phyloP scores from a whole-genome alignment of 2,113 vertebrate genomes.

The Bubalus kerabau region DNA sequence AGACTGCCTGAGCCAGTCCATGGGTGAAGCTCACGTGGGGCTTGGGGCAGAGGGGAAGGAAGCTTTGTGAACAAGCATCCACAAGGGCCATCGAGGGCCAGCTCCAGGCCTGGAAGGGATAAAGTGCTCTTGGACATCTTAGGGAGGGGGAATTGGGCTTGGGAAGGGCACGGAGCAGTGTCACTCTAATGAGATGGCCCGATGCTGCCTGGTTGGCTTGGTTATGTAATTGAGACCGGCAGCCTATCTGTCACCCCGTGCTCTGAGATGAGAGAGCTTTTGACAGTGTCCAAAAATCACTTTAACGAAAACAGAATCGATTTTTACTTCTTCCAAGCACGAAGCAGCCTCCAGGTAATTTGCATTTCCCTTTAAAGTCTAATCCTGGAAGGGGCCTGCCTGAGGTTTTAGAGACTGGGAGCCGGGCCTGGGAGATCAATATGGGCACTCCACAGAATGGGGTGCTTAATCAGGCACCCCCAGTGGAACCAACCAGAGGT shows the following conservation, averaged over 20 bases:
- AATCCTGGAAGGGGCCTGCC: slow-evolving; percentile 32
- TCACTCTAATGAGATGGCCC: not conserved
- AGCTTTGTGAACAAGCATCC: not conserved
- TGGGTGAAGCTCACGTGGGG: not conserved
- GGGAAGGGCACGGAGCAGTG: not conserved
- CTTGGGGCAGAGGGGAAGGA: not conserved
- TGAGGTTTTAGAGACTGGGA: not conserved
- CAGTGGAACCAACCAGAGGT: not conserved
- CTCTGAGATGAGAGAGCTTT: slow-evolving; percentile 52
- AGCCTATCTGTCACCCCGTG: slow-evolving; percentile 42
- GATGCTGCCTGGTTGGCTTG: not conserved
- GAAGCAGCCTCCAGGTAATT: slow-evolving; percentile 50
- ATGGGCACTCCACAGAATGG: not conserved
- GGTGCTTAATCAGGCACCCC: not conserved
- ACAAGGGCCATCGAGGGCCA: not conserved
- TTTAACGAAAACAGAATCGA: slow-evolving; percentile 60
- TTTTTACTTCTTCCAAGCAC: slow-evolving; percentile 55
- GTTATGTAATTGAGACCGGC: slow-evolving; percentile 30
- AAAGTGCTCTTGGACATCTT: not conserved
- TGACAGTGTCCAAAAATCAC: slow-evolving; percentile 64
- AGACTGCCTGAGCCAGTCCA: not conserved
- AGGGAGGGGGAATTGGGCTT: not conserved
- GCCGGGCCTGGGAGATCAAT: not conserved
- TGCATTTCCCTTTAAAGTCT: slow-evolving; percentile 58
- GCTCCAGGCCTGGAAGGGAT: not conserved